phyloP scores from a whole-genome alignment of 2,888 invertebrate genomes.

The Eremobia ochroleuca region DNA sequence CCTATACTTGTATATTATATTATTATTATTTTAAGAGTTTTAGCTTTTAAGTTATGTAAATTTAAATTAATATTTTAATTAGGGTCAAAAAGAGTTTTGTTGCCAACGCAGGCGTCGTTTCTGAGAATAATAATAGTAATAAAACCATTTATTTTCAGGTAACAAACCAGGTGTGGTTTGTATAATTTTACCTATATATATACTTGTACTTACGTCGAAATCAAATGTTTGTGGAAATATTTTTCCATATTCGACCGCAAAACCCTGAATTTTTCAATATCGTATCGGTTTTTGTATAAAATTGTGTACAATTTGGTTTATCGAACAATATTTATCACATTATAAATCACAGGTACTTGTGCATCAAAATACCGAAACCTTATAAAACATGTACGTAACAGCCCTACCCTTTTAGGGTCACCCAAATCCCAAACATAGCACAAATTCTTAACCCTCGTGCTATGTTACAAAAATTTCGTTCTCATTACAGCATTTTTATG shows the following conservation, averaged over 20 bases:
- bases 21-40: neutral
- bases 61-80: no score
- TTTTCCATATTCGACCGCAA: neutral
- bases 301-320: neutral
- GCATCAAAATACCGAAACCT: conserved; percentile 35
- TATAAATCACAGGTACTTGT: conserved; percentile 42
- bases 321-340: conserved; percentile 3
- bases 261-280: neutral
- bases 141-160: no score
- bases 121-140: no score
- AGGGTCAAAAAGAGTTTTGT: neutral
- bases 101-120: neutral
- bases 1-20: neutral
- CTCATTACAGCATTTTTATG: conserved; percentile 64
- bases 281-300: neutral
- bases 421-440: conserved; percentile 54
- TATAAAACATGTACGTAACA: conserved; percentile 38
- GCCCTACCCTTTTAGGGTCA: conserved; percentile 52
- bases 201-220: no score
- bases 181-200: no score
- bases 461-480: conserved; percentile 51
- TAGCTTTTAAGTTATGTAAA: no score
- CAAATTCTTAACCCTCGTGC: conserved; percentile 46
- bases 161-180: no score
- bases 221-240: neutral